phyloP scores from a whole-genome alignment of 2,888 invertebrate species.

The Margaritifera margaritifera region DNA sequence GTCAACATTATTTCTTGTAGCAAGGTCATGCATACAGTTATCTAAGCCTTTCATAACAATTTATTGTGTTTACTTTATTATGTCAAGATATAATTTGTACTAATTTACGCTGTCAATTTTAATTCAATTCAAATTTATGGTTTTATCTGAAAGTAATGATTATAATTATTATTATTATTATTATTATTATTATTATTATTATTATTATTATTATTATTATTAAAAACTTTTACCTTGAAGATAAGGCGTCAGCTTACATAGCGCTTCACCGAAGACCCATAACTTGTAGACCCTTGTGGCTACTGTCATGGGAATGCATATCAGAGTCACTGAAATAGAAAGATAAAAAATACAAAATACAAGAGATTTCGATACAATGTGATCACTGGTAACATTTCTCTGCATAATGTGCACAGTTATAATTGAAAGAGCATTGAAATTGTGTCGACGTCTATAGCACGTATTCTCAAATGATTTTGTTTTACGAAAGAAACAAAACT shows the following conservation, averaged over 20 bases:
- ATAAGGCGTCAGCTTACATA: constrained; percentile 59
- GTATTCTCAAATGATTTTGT: too few species aligned
- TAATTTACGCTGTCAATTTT: too few species aligned
- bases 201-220: constrained; percentile 3
- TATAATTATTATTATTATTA: not conserved
- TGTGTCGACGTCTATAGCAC: too few species aligned
- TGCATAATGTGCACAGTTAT: not conserved
- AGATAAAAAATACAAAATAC: constrained; percentile 5
- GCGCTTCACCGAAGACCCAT: constrained; percentile 62
- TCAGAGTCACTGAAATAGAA: constrained; percentile 50
- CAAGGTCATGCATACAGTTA: too few species aligned
- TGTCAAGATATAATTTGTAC: too few species aligned
- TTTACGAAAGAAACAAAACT: too few species aligned
- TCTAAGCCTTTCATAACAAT: too few species aligned
- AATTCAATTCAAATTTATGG: too few species aligned
- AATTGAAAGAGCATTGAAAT: not conserved
- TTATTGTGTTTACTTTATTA: too few species aligned
- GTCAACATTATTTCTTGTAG: too few species aligned
- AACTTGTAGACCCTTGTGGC: constrained; percentile 55
- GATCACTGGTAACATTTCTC: not conserved
- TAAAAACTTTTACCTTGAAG: constrained; percentile 53
- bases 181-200: not conserved
- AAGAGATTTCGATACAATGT: not conserved
- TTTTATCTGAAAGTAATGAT: too few species aligned
- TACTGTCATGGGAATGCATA: constrained; percentile 63